Evolutionary conservation across 2,797 vertebrate genomes (phyloP).

Genomic region (Falco naumanni): DNA sequence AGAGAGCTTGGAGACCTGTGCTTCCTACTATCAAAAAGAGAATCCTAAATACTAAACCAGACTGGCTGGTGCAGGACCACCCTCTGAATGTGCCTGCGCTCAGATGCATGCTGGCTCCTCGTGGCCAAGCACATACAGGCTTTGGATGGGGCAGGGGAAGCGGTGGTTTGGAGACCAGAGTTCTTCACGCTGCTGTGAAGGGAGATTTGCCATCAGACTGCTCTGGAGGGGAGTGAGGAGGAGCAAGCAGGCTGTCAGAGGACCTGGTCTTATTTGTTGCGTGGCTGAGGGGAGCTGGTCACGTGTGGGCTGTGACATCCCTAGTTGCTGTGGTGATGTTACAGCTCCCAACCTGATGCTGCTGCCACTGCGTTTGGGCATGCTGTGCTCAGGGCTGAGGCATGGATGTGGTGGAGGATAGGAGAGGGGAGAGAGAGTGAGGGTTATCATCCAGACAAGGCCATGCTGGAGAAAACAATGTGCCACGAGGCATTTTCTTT

Average conservation of each 20-base stretch:
- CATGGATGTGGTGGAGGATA: neutral
- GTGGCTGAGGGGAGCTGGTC: neutral
- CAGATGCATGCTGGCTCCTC: rapidly evolving
- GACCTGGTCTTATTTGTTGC: neutral
- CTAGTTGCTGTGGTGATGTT: slow-evolving; percentile 13
- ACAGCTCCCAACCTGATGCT: neutral
- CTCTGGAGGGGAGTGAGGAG: neutral
- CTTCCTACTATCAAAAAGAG: neutral
- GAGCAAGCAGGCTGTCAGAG: neutral
- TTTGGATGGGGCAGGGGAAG: neutral
- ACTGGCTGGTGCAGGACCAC: neutral
- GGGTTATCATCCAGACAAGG: neutral
- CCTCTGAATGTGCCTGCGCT: neutral
- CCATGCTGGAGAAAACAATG: neutral
- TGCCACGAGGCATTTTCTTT: neutral
- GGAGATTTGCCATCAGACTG: neutral
- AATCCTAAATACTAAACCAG: neutral
- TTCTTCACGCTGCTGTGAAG: neutral
- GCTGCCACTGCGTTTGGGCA: neutral
- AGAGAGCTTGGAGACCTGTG: neutral
- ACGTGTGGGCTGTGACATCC: neutral
- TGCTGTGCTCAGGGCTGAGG: neutral
- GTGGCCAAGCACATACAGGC: neutral
- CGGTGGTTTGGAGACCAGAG: neutral
- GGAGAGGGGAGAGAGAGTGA: neutral